Evolutionary conservation across 1,140 invertebrate species (phyloP), one percentile per base, ranked within the genome.

Genomic region (Drosophila nebulosa): DNA sequence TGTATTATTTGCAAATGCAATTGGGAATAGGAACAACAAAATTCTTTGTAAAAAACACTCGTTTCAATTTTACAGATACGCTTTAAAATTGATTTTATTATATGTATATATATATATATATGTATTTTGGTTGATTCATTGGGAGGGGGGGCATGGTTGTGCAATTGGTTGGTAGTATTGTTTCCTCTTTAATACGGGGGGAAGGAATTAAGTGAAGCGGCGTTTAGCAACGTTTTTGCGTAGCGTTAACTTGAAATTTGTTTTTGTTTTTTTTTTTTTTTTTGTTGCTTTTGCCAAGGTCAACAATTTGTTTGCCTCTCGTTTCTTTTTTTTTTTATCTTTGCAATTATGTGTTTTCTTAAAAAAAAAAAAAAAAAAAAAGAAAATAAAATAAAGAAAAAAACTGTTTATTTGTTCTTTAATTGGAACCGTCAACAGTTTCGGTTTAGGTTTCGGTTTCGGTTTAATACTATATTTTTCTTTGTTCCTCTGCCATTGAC

Each of bases 191-290:
- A 57, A 46, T 32, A n/a, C 46, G 55, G 59, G 18, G 51, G 35
- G 39, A 39, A 51, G 63, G 71, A 68, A 85, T 10, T 3, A n/a
- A 24, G 24, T 24, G 35, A 36, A 36, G n/a, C 77, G 64, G 74
- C 14, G 70, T 63, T 85, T 77, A 70, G 64, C 78, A 88, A 85
- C 57, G 60, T 64, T 74, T 78, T 73, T 76, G 77, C 63, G 74
- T 74, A 52, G 12, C 67, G 9, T 86, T 80, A 56, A 77, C 78
- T 86, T 74, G 57, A 86, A 85, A 68, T 77, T 60, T 21, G 3
- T 10, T 10, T 10, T 10, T 10, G 2, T 10, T 10, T 14, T 10
- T 46, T 62, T n/a, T n/a, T 77, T 60, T 21, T 10, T 10, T 10
- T 10, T 10, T 10, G 2, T 10, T 10, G 3, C 3, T 46, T 62